phyloP scores from a whole-genome alignment of 2,888 invertebrate genomes.

The Embidobia sp. region DNA sequence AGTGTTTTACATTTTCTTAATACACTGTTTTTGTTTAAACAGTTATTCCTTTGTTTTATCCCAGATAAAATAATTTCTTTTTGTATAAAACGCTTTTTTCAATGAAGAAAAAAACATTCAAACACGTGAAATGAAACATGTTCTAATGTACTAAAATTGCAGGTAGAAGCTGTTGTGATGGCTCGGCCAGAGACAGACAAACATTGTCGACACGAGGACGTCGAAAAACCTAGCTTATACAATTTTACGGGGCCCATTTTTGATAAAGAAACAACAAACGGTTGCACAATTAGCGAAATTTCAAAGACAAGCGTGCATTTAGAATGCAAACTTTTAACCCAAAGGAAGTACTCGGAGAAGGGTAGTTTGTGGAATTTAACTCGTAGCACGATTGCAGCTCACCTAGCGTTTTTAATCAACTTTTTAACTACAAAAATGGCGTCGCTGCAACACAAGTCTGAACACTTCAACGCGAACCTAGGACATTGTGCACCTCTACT shows the following conservation, averaged over 20 bases:
- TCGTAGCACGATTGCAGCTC: constrained; percentile 16
- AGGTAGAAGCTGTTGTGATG: constrained; percentile 23
- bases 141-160: background rate
- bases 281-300: constrained; percentile 24
- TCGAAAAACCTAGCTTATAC: constrained; percentile 57
- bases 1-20: no score
- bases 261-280: constrained; percentile 21
- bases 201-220: background rate
- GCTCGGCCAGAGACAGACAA: constrained; percentile 28
- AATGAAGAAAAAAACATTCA: no score
- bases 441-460: constrained; percentile 68
- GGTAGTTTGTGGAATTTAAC: constrained; percentile 9
- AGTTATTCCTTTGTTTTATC: no score
- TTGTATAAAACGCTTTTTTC: no score
- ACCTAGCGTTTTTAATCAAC: constrained; percentile 71
- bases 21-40: no score
- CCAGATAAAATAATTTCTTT: no score
- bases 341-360: constrained; percentile 8
- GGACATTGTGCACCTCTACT: constrained; percentile 66
- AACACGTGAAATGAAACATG: no score
- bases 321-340: constrained; percentile 27
- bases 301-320: constrained; percentile 20
- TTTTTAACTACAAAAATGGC: constrained; percentile 69
- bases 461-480: constrained; percentile 67
- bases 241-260: constrained; percentile 36